Evolutionary conservation across 2,888 invertebrate genomes (phyloP).

Genomic region (Trachelus troglodyta): DNA sequence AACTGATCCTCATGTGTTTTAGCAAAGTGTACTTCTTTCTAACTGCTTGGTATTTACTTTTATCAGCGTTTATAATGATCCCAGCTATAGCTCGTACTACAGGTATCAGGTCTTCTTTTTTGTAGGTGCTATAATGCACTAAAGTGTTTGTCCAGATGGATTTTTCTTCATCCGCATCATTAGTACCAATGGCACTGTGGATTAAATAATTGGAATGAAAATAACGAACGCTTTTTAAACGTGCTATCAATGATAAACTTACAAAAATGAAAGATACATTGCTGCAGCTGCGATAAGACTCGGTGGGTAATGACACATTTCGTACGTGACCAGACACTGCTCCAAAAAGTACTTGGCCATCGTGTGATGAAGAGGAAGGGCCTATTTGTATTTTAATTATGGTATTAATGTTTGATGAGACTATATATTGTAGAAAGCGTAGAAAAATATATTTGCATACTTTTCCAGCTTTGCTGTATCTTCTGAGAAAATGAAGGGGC

Average conservation of each 20-base stretch:
- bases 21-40: slow-evolving; percentile 74
- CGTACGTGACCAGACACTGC: slow-evolving; percentile 83
- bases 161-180: slow-evolving; percentile 63
- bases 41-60: slow-evolving; percentile 78
- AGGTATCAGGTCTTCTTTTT: slow-evolving; percentile 75
- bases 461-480: slow-evolving; percentile 74
- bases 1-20: slow-evolving; percentile 75
- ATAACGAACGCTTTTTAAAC: slow-evolving; percentile 5
- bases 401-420: too few relatives aligned
- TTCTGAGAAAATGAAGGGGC: slow-evolving; percentile 88
- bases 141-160: slow-evolving; percentile 80
- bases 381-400: slow-evolving; percentile 65
- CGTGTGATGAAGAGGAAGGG: slow-evolving; percentile 76
- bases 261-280: slow-evolving; percentile 78
- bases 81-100: slow-evolving; percentile 77
- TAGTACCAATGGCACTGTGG: slow-evolving; percentile 52
- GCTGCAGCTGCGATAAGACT: slow-evolving; percentile 88
- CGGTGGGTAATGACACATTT: slow-evolving; percentile 81
- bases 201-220: slow-evolving; percentile 21
- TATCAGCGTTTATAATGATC: slow-evolving; percentile 76
- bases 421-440: background rate
- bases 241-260: slow-evolving; percentile 41
- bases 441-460: slow-evolving; percentile 40
- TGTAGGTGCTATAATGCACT: slow-evolving; percentile 81
- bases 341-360: slow-evolving; percentile 94